A percentile compares a stretch with the other conserved stretches of the same genome.
These are phyloP conservation scores for Eupeodes luniger DNA, from an alignment of 2,888 invertebrate genomes.

Conservation along the genomic window DNA sequence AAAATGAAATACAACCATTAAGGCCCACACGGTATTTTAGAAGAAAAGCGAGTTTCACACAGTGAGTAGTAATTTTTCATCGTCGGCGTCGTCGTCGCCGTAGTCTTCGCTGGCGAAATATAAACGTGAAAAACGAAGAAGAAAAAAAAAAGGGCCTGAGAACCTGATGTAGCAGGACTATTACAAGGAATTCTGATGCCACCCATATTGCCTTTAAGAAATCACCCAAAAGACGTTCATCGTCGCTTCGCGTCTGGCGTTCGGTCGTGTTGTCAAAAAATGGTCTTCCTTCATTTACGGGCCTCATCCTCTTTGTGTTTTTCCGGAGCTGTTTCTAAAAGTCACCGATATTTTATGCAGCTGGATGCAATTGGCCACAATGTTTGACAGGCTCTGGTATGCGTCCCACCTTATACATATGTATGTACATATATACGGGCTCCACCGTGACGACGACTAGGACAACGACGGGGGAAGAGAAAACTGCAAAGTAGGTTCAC, in stretches of 20 bases:
- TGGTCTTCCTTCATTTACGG: constrained; percentile 50
- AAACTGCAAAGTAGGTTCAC: constrained; percentile 53
- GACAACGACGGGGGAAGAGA: background rate
- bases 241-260: background rate
- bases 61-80: constrained; percentile 73
- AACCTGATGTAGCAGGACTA: constrained; percentile 32
- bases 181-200: constrained; percentile 41
- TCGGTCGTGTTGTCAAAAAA: constrained; percentile 11
- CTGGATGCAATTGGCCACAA: constrained; percentile 75
- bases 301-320: constrained; percentile 41
- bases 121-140: constrained; percentile 33
- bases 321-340: constrained; percentile 66
- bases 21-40: constrained; percentile 53
- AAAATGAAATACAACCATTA: constrained; percentile 60
- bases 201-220: constrained; percentile 28
- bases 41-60: constrained; percentile 49
- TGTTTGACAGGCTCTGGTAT: constrained; percentile 64
- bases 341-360: constrained; percentile 75
- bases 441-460: background rate
- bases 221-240: constrained; percentile 9
- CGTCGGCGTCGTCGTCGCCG: constrained; percentile 9
- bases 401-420: constrained; percentile 5
- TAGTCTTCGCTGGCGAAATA: constrained; percentile 27
- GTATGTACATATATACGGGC: background rate
- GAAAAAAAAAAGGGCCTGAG: constrained; percentile 48